These are phyloP conservation scores for Ctenomys sociabilis DNA, from an alignment of 2,113 vertebrate genomes.

Conservation along the genomic window DNA sequence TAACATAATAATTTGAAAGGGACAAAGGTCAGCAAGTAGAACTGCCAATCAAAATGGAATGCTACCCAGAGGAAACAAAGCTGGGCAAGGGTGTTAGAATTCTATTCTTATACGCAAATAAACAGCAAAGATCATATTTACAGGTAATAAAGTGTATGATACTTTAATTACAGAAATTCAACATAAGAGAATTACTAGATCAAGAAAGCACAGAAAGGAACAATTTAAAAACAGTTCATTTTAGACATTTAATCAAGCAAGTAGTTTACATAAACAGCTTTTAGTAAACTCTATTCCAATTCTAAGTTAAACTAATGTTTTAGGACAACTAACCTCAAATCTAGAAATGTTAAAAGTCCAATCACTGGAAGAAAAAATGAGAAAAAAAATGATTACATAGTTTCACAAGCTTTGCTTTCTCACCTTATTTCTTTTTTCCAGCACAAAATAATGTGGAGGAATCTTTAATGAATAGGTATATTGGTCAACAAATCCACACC, in stretches of 20 bases:
- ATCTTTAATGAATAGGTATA: not conserved
- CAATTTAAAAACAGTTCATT: not conserved
- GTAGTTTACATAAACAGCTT: not conserved
- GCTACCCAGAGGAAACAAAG: not conserved
- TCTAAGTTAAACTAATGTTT: not conserved
- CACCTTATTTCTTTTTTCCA: not conserved
- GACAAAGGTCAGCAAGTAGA: not conserved
- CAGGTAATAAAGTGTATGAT: not conserved
- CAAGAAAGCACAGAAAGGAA: not conserved
- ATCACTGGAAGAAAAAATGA: not conserved
- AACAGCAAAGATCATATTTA: not conserved
- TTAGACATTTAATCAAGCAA: constrained; percentile 11
- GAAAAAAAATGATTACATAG: not conserved
- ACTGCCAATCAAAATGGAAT: not conserved
- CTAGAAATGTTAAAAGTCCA: not conserved
- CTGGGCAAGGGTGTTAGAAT: not conserved
- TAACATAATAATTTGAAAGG: not conserved
- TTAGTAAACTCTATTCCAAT: not conserved
- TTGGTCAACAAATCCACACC: not conserved
- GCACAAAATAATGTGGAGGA: not conserved
- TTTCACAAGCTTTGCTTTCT: not conserved
- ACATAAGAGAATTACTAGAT: not conserved
- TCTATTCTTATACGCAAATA: not conserved
- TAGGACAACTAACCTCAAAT: too few species aligned
- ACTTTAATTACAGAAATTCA: not conserved